A percentile compares a stretch with the other conserved stretches of the same genome.
Conservation (phyloP, 2,797 vertebrate genomes). For the Kryptolebias ocellatus region DNA sequence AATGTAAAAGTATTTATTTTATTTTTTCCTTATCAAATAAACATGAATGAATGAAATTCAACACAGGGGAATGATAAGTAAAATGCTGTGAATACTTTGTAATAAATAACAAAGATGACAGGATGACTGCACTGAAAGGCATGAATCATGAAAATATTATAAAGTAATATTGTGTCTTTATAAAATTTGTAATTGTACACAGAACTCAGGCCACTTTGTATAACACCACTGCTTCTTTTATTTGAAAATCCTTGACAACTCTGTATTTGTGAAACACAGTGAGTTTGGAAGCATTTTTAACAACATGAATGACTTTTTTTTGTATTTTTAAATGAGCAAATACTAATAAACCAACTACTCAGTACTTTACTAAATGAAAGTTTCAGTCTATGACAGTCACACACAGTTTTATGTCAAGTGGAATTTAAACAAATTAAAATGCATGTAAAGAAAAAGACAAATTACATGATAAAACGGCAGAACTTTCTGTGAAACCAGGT, state of each 20-base stretch:
- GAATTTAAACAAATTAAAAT: neutral
- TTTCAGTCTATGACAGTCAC: conserved; percentile 9
- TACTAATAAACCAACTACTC: conserved; percentile 23
- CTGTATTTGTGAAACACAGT: conserved; percentile 15
- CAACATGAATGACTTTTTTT: neutral
- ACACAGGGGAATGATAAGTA: neutral
- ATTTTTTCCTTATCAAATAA: no score
- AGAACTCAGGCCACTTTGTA: neutral
- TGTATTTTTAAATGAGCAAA: conserved; percentile 16
- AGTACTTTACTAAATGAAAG: conserved; percentile 58
- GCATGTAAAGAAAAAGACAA: neutral
- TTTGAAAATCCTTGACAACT: conserved; percentile 45
- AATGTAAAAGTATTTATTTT: no score
- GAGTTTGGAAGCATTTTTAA: conserved; percentile 46
- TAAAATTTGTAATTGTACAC: no score
- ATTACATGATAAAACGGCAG: neutral
- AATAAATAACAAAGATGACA: neutral
- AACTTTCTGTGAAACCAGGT: conserved; percentile 3
- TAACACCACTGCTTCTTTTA: conserved; percentile 40
- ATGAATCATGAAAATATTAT: no score
- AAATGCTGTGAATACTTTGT: neutral
- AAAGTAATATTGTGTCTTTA: neutral
- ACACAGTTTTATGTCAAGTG: conserved; percentile 9
- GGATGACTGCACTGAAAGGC: no score
- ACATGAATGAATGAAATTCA: no score